These are phyloP conservation scores for Belonocnema kinseyi DNA, from an alignment of 1,140 invertebrate genomes.

Conservation along the genomic window DNA sequence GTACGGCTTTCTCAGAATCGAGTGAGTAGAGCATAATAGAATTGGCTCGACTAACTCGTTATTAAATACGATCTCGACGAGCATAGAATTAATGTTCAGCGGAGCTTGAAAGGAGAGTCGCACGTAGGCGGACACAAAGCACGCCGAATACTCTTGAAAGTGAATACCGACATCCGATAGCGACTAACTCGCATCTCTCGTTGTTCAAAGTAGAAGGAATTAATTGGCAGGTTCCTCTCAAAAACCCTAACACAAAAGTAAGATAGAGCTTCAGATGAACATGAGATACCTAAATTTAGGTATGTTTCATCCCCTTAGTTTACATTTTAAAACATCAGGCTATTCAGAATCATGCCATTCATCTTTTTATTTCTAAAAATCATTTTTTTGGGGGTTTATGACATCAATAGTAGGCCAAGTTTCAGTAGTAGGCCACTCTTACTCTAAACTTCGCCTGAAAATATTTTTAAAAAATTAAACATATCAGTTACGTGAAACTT, in stretches of 20 bases:
- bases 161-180: conserved; percentile 54
- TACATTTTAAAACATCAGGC: background rate
- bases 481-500: too few relatives aligned
- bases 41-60: conserved; percentile 18
- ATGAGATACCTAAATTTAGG: background rate
- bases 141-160: conserved; percentile 54
- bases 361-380: too few relatives aligned
- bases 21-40: conserved; percentile 5
- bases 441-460: too few relatives aligned
- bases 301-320: background rate
- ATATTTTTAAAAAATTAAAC: too few relatives aligned
- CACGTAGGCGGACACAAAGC: conserved; percentile 22
- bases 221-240: conserved; percentile 51
- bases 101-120: conserved; percentile 32
- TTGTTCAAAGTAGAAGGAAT: conserved; percentile 54
- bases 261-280: background rate
- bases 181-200: conserved; percentile 40
- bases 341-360: background rate
- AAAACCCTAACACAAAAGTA: background rate
- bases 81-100: background rate
- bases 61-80: conserved; percentile 19
- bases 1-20: background rate
- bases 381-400: too few relatives aligned
- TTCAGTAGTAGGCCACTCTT: too few relatives aligned
- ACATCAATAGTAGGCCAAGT: too few relatives aligned